Conservation (phyloP, 92 coral and sea anemone genomes). For the Heliopora coerulea region DNA sequence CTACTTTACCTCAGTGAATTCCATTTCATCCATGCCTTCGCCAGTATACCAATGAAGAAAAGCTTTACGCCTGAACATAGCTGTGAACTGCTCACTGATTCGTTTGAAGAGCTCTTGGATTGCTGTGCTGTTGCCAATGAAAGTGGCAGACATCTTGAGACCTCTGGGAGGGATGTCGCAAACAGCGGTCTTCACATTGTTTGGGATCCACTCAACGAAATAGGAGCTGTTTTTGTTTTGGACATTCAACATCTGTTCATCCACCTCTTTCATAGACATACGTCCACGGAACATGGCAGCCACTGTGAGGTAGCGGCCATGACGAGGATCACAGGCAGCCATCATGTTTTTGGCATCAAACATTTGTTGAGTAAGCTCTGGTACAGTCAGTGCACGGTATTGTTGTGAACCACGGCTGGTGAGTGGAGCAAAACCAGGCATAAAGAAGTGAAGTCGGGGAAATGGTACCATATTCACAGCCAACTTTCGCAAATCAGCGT, state of each 20-base stretch:
- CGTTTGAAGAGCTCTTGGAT: slow-evolving; percentile 12
- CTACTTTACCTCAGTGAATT: slow-evolving; percentile 46
- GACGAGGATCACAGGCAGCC: slow-evolving; percentile 93
- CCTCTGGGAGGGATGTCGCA: slow-evolving; percentile 14
- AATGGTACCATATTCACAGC: slow-evolving; percentile 97
- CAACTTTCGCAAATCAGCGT: slow-evolving; percentile 85
- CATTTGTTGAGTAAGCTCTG: slow-evolving; percentile 92
- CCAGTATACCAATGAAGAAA: slow-evolving; percentile 31
- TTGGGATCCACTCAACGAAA: slow-evolving; percentile 29
- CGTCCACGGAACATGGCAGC: slow-evolving; percentile 13
- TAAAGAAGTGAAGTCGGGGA: slow-evolving; percentile 90
- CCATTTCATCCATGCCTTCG: slow-evolving; percentile 31
- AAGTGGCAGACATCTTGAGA: slow-evolving; percentile 14
- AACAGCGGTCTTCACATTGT: slow-evolving; percentile 23
- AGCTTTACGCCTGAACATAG: slow-evolving; percentile 16
- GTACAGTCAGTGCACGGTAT: slow-evolving; percentile 84
- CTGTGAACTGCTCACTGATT: slow-evolving; percentile 17
- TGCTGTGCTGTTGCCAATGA: slow-evolving; percentile 6
- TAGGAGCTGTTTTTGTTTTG: slow-evolving; percentile 12
- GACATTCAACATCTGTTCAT: slow-evolving; percentile 6
- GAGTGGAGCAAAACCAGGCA: slow-evolving; percentile 97
- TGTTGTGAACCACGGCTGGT: slow-evolving; percentile 86
- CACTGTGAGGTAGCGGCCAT: slow-evolving; percentile 73
- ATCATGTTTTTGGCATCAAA: slow-evolving; percentile 96
- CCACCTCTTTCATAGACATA: slow-evolving; percentile 24